Conservation (phyloP, 2,797 vertebrate genomes). For the Amphiprion clarkii region DNA sequence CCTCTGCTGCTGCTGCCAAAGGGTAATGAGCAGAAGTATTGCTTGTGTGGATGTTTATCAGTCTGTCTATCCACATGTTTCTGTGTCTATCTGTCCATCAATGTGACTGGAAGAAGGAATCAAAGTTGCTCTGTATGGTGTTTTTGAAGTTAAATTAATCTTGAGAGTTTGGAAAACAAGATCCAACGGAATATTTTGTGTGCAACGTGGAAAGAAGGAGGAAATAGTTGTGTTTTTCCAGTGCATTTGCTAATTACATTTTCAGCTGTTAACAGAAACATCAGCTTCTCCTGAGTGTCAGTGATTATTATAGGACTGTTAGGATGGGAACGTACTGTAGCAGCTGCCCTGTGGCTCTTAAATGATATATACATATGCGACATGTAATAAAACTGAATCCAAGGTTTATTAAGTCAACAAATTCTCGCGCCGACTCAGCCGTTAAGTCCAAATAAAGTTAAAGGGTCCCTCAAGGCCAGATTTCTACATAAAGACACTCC, state of each 20-base stretch:
- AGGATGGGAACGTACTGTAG: background rate
- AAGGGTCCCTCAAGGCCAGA: no score
- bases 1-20: slow-evolving; percentile 58
- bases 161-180: background rate
- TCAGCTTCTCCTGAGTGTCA: background rate
- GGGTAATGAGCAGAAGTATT: slow-evolving; percentile 59
- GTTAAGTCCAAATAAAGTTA: no score
- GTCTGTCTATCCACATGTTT: slow-evolving; percentile 25
- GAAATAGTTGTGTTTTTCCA: background rate
- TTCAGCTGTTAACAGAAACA: background rate
- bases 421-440: no score
- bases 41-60: slow-evolving; percentile 45
- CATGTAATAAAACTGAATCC: no score
- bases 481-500: no score
- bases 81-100: slow-evolving; percentile 34
- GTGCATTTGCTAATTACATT: slow-evolving; percentile 1
- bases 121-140: background rate
- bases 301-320: background rate
- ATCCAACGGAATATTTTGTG: background rate
- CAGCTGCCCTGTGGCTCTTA: no score
- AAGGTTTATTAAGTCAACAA: no score
- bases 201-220: background rate
- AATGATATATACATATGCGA: no score
- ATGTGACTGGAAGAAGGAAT: slow-evolving; percentile 2
- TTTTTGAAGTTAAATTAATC: slow-evolving; percentile 3